Percentiles rank a stretch among this genome's conserved stretches.
phyloP scores from a whole-genome alignment of 2,797 vertebrate genomes.

The Centroberyx gerrardi region DNA sequence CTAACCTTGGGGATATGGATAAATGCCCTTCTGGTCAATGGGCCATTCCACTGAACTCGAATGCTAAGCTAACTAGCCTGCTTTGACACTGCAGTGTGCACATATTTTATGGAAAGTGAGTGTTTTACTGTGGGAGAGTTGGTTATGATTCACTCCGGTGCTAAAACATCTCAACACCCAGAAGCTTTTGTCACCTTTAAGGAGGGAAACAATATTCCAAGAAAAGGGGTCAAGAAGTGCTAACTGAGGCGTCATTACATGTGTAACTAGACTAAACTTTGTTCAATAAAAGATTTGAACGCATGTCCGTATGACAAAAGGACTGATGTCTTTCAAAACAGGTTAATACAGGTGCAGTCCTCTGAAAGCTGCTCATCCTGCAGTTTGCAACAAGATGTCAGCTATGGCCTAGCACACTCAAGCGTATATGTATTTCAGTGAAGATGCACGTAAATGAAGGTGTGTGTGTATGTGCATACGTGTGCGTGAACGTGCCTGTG shows the following conservation, averaged over 20 bases:
- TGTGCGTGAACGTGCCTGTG: constrained; percentile 40
- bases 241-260: constrained; percentile 19
- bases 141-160: constrained; percentile 40
- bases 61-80: constrained; percentile 70
- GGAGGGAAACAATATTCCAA: constrained; percentile 11
- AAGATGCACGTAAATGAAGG: constrained; percentile 40
- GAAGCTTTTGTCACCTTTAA: constrained; percentile 29
- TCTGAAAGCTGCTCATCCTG: neutral
- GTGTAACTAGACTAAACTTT: constrained; percentile 4
- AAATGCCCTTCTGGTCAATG: constrained; percentile 80
- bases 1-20: constrained; percentile 76
- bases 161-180: constrained; percentile 26
- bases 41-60: constrained; percentile 73
- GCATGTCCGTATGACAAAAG: neutral
- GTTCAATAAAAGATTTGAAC: neutral
- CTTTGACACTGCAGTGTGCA: constrained; percentile 61
- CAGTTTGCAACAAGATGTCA: neutral
- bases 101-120: constrained; percentile 44
- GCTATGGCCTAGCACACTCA: neutral
- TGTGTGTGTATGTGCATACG: constrained; percentile 16
- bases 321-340: neutral
- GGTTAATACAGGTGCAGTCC: neutral
- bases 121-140: constrained; percentile 47
- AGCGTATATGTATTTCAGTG: constrained; percentile 8
- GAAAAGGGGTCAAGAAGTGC: constrained; percentile 25